Percentiles rank a stretch among this genome's conserved stretches.
These are phyloP conservation scores for Pseudopleuronectes americanus DNA, from an alignment of 2,797 vertebrate genomes.

Conservation along the genomic window DNA sequence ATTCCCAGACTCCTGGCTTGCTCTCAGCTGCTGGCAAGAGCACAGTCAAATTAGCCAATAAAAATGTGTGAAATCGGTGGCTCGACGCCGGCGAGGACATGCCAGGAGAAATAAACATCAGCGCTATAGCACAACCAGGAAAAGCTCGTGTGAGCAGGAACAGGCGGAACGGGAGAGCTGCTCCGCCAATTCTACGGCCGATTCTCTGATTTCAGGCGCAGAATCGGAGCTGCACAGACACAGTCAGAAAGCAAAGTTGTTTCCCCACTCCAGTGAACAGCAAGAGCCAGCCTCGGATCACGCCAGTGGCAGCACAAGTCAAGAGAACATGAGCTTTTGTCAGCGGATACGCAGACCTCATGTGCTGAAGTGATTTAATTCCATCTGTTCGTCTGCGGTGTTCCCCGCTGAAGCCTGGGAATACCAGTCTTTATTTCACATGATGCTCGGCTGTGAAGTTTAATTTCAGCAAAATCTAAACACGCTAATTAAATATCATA, in stretches of 20 bases:
- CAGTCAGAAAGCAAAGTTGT: conserved; percentile 50
- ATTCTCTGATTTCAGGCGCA: conserved; percentile 57
- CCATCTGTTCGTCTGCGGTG: conserved; percentile 54
- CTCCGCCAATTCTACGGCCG: conserved; percentile 57
- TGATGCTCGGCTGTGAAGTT: conserved; percentile 79
- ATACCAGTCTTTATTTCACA: conserved; percentile 77
- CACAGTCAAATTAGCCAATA: conserved; percentile 86
- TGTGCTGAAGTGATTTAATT: conserved; percentile 63
- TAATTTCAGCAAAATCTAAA: conserved; percentile 86
- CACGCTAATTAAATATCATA: conserved; percentile 88
- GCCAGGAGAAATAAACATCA: conserved; percentile 87
- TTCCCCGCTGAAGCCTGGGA: conserved; percentile 52
- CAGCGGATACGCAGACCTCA: conserved; percentile 62
- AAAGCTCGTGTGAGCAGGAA: conserved; percentile 65
- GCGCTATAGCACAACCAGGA: conserved; percentile 66
- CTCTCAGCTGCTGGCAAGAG: conserved; percentile 81
- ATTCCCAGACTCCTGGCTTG: conserved; percentile 72
- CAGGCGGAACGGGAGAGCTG: conserved; percentile 61
- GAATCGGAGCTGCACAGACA: conserved; percentile 50
- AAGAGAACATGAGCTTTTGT: conserved; percentile 68
- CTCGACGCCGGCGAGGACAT: conserved; percentile 73
- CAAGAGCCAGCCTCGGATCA: conserved; percentile 53
- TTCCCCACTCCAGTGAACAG: conserved; percentile 50
- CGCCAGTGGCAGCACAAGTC: conserved; percentile 57
- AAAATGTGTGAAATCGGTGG: conserved; percentile 85